phyloP scores from a whole-genome alignment of 2,888 invertebrate genomes.

The Drosophila siamana region DNA sequence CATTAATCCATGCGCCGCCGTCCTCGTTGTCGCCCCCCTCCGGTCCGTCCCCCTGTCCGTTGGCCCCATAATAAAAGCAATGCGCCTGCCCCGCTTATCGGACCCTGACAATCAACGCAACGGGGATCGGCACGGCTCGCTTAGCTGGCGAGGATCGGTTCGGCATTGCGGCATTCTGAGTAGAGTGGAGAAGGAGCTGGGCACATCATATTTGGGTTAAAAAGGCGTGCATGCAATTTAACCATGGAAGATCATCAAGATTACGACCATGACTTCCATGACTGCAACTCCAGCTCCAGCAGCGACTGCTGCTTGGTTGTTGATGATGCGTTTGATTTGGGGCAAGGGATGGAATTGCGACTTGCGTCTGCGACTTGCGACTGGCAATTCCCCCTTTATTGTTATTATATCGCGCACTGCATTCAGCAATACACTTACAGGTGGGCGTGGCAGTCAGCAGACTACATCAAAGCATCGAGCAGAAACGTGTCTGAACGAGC shows the following conservation, averaged over 20 bases:
- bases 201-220: slow-evolving; percentile 71
- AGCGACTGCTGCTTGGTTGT: slow-evolving; percentile 19
- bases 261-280: slow-evolving; percentile 46
- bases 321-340: slow-evolving; percentile 63
- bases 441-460: slow-evolving; percentile 46
- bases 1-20: slow-evolving; percentile 65
- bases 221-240: slow-evolving; percentile 75
- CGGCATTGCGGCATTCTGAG: neutral
- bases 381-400: slow-evolving; percentile 29
- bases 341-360: slow-evolving; percentile 10
- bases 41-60: too few relatives aligned
- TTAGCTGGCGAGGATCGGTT: neutral
- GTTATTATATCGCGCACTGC: slow-evolving; percentile 12
- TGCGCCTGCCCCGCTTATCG: slow-evolving; percentile 59
- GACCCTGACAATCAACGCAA: slow-evolving; percentile 51
- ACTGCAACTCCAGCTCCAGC: slow-evolving; percentile 13
- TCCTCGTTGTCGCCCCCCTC: slow-evolving; percentile 26
- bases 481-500: slow-evolving; percentile 27
- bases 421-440: slow-evolving; percentile 28
- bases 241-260: slow-evolving; percentile 67
- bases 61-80: slow-evolving; percentile 54
- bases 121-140: slow-evolving; percentile 17
- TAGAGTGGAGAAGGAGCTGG: neutral
- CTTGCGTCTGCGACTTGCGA: neutral
- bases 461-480: slow-evolving; percentile 40